Evolutionary conservation across 2,888 invertebrate genomes (phyloP).

Genomic region (Pristionchus arcanus): DNA sequence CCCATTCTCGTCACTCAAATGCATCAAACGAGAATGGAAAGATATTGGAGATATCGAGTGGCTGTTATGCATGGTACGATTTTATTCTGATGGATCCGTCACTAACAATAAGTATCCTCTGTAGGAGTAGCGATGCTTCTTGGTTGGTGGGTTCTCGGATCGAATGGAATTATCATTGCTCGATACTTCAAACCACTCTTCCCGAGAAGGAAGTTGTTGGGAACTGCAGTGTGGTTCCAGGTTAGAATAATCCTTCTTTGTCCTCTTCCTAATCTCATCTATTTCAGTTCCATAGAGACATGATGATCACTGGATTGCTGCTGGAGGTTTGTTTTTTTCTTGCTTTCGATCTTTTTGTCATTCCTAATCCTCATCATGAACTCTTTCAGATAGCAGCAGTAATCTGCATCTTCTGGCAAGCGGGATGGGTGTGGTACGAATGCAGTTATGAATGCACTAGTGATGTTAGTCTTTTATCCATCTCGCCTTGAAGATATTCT

Average conservation of each 20-base stretch:
- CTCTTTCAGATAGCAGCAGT: slow-evolving; percentile 65
- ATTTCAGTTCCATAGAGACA: slow-evolving; percentile 68
- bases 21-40: slow-evolving; percentile 61
- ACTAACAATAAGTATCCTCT: not conserved
- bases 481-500: not conserved
- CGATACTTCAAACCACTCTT: slow-evolving; percentile 72
- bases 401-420: slow-evolving; percentile 69
- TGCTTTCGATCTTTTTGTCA: not conserved
- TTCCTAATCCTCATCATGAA: not conserved
- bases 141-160: slow-evolving; percentile 71
- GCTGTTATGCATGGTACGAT: slow-evolving; percentile 68
- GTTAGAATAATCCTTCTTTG: slow-evolving; percentile 39
- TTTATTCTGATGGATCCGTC: not conserved
- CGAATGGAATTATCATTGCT: slow-evolving; percentile 69
- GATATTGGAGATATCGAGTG: slow-evolving; percentile 71
- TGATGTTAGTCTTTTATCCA: slow-evolving; percentile 58
- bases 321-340: slow-evolving; percentile 52
- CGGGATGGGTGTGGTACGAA: slow-evolving; percentile 72
- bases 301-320: slow-evolving; percentile 64
- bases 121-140: slow-evolving; percentile 66
- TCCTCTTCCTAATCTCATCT: not conserved
- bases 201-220: slow-evolving; percentile 66
- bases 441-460: slow-evolving; percentile 70
- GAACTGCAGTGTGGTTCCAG: slow-evolving; percentile 73
- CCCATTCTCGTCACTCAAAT: slow-evolving; percentile 60